These are phyloP conservation scores for Biston stratarius DNA, from an alignment of 2,888 invertebrate species.

Conservation along the genomic window DNA sequence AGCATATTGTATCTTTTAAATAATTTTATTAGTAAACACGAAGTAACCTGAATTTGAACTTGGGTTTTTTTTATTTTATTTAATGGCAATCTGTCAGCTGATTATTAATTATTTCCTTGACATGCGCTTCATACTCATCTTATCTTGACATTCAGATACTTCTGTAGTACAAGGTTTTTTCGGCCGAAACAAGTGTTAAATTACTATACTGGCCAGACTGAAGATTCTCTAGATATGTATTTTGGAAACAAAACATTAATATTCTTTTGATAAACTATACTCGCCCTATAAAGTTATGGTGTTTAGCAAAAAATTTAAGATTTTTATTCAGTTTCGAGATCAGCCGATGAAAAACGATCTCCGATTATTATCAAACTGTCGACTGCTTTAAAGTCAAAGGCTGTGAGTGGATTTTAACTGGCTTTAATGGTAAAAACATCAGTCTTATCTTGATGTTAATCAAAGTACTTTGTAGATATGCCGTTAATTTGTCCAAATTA, in stretches of 20 bases:
- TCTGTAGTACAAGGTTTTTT: conserved; percentile 26
- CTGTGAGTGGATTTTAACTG: conserved; percentile 1
- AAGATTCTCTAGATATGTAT: conserved; percentile 6
- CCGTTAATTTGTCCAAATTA: conserved; percentile 1
- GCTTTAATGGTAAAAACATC: neutral
- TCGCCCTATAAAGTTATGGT: neutral
- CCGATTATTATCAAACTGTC: neutral
- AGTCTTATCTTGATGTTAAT: conserved; percentile 1
- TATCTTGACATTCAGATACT: conserved; percentile 9
- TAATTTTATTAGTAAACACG: conserved; percentile 16
- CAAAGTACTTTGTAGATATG: conserved; percentile 6
- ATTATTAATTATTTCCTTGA: conserved; percentile 62
- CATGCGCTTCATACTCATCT: conserved; percentile 30
- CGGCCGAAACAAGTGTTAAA: neutral
- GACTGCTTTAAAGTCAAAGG: neutral
- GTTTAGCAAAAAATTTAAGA: neutral
- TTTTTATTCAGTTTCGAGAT: neutral
- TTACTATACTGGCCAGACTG: conserved; percentile 1
- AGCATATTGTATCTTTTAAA: conserved; percentile 14
- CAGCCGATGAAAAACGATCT: neutral
- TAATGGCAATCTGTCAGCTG: conserved; percentile 57
- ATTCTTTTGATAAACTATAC: conserved; percentile 22
- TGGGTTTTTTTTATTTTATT: conserved; percentile 44
- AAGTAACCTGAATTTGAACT: conserved; percentile 45
- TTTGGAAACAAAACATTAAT: conserved; percentile 31